These are phyloP conservation scores for Anniella stebbinsi DNA, from an alignment of 2,797 vertebrate genomes.

Conservation along the genomic window DNA sequence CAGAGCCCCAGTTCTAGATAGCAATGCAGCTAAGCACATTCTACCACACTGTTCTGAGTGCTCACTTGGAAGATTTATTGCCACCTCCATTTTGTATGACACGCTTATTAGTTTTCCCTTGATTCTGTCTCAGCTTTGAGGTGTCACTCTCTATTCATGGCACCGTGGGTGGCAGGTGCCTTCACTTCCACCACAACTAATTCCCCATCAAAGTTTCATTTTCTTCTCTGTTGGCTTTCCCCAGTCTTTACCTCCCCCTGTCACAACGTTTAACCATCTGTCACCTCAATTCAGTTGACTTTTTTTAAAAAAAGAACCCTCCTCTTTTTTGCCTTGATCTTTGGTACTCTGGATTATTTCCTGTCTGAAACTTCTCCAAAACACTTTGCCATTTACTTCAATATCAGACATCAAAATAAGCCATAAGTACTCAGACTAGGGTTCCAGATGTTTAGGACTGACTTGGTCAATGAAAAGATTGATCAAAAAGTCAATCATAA, in stretches of 20 bases:
- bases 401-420: conserved; percentile 14
- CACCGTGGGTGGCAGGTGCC: conserved; percentile 39
- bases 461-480: background rate
- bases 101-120: conserved; percentile 32
- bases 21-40: background rate
- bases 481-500: background rate
- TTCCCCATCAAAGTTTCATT: conserved; percentile 40
- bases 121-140: conserved; percentile 28
- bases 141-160: conserved; percentile 38
- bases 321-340: background rate
- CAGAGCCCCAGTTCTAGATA: background rate
- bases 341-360: conserved; percentile 4
- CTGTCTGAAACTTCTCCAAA: conserved; percentile 21
- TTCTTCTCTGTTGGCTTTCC: conserved; percentile 38
- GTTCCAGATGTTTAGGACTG: background rate
- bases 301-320: background rate
- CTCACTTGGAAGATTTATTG: conserved; percentile 32
- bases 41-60: background rate
- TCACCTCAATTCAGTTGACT: conserved; percentile 27
- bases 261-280: conserved; percentile 38
- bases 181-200: conserved; percentile 31
- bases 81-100: conserved; percentile 28
- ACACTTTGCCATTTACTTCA: conserved; percentile 11
- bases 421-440: background rate
- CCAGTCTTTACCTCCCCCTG: conserved; percentile 35